Percentiles rank a stretch among this genome's conserved stretches.
Conservation (phyloP, 2,888 invertebrate genomes). For the Graphium colonna region DNA sequence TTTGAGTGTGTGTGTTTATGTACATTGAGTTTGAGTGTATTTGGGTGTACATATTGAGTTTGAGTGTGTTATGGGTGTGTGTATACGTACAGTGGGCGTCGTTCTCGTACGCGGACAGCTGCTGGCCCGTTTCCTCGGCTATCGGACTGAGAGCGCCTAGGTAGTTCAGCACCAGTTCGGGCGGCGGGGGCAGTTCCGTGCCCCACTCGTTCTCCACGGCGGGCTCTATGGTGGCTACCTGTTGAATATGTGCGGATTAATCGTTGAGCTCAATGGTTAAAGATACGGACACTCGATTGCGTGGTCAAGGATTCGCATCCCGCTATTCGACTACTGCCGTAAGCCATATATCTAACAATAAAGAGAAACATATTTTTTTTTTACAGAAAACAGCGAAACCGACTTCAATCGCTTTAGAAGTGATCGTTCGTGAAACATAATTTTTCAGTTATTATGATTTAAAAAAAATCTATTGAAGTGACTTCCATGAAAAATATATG, state of each 20-base stretch:
- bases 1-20: background rate
- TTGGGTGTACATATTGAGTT: background rate
- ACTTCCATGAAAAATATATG: too few species aligned
- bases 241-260: background rate
- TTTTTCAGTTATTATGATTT: too few species aligned
- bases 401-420: too few species aligned
- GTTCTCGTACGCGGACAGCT: constrained; percentile 66
- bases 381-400: too few species aligned
- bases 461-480: too few species aligned
- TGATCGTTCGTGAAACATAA: too few species aligned
- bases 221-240: constrained; percentile 61
- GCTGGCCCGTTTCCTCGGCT: constrained; percentile 63
- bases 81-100: constrained; percentile 56
- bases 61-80: background rate
- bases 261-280: too few species aligned
- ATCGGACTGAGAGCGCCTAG: constrained; percentile 69
- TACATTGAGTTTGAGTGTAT: background rate
- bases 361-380: too few species aligned
- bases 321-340: too few species aligned
- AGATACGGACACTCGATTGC: too few species aligned
- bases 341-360: too few species aligned
- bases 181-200: constrained; percentile 48
- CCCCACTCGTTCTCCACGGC: constrained; percentile 33
- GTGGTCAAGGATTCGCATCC: too few species aligned
- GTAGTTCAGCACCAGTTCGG: constrained; percentile 62